phyloP scores from a whole-genome alignment of 2,797 vertebrate species.

The Nyctibius grandis region DNA sequence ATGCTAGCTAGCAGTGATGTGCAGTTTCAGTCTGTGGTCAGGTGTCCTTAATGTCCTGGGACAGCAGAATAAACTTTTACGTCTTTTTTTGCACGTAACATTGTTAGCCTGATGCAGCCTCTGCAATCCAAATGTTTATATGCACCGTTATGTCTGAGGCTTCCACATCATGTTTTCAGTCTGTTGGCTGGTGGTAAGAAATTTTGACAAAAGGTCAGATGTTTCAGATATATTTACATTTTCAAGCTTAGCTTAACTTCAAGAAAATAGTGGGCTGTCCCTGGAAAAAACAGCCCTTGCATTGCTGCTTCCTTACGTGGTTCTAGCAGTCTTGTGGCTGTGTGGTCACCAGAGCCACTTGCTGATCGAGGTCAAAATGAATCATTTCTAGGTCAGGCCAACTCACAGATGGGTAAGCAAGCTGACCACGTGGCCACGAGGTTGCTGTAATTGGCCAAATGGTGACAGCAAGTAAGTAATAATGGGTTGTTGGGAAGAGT shows the following conservation, averaged over 20 bases:
- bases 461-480: background rate
- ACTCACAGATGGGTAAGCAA: background rate
- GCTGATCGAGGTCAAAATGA: background rate
- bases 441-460: background rate
- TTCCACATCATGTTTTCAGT: background rate
- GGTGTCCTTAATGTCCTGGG: background rate
- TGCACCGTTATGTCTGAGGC: background rate
- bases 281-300: background rate
- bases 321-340: background rate
- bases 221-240: background rate
- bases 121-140: background rate
- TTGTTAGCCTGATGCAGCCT: background rate
- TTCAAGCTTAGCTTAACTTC: background rate
- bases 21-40: background rate
- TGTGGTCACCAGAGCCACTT: background rate
- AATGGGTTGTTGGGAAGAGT: fast-evolving
- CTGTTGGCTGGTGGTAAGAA: fast-evolving
- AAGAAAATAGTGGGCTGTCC: background rate
- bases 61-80: background rate
- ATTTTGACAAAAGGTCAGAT: background rate
- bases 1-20: background rate
- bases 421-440: fast-evolving
- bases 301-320: background rate
- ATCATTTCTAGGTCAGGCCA: background rate
- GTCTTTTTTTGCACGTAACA: background rate